phyloP scores from a whole-genome alignment of 2,113 vertebrate species.

The Rhinoderma darwinii region DNA sequence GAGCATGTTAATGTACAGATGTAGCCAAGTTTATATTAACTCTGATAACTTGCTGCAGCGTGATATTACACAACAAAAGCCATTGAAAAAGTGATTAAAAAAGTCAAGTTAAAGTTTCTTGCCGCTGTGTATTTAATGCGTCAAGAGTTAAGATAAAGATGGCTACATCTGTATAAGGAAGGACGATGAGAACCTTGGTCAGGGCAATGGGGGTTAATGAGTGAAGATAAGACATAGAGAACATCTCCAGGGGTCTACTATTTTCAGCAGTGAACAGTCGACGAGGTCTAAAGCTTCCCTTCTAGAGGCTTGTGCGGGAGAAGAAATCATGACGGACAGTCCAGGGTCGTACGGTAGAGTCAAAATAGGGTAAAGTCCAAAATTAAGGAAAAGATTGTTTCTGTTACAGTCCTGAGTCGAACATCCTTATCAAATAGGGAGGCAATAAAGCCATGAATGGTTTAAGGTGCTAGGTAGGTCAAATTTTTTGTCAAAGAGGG shows the following conservation, averaged over 20 bases:
- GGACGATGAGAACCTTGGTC: not conserved
- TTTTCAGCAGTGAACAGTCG: no score
- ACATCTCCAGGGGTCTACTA: no score
- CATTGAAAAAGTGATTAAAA: no score
- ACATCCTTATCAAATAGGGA: not conserved
- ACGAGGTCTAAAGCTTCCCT: not conserved
- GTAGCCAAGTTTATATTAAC: no score
- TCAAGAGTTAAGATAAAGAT: no score
- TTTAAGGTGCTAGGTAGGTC: not conserved
- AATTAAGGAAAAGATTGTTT: not conserved
- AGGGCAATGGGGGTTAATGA: not conserved
- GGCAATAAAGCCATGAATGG: not conserved
- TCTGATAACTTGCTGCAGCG: no score
- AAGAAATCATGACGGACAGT: not conserved
- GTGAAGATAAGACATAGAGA: no score
- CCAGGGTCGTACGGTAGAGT: not conserved
- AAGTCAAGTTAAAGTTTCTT: no score
- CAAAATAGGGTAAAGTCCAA: no score
- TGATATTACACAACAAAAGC: no score
- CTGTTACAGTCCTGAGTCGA: not conserved
- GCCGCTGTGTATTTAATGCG: no score
- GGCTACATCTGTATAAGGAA: not conserved
- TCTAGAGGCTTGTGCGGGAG: not conserved
- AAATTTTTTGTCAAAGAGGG: not conserved
- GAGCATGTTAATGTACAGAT: not conserved